Conservation (phyloP, 2,113 vertebrate species). For the Urocynchramus pylzowi region DNA sequence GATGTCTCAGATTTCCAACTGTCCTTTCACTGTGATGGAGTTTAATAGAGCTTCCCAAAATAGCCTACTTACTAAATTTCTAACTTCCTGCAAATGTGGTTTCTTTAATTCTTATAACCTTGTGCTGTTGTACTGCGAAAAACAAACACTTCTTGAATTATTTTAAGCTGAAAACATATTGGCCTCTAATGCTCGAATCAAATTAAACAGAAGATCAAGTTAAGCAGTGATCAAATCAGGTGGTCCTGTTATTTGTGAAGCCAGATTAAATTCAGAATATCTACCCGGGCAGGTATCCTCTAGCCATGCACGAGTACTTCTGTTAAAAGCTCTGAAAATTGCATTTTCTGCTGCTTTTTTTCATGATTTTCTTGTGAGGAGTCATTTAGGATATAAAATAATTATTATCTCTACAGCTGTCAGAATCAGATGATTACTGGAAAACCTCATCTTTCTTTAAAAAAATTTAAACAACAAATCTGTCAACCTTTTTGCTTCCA, state of each 20-base stretch:
- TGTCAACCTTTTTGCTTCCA: neutral
- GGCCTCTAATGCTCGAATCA: neutral
- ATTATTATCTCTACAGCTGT: neutral
- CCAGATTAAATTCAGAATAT: neutral
- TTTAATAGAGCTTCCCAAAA: conserved; percentile 5
- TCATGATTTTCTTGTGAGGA: neutral
- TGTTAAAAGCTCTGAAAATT: neutral
- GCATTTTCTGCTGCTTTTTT: neutral
- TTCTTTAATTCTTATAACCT: conserved; percentile 40
- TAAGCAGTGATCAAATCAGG: neutral
- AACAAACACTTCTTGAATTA: conserved; percentile 13
- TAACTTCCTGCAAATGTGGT: neutral
- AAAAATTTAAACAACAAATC: neutral
- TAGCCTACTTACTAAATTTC: neutral
- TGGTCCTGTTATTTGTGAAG: neutral
- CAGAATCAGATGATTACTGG: neutral
- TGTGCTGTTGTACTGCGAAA: neutral
- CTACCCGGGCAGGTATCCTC: neutral
- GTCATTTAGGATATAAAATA: neutral
- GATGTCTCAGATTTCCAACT: conserved; percentile 9
- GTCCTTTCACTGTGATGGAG: neutral
- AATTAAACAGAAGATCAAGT: conserved; percentile 28
- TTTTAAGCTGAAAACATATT: conserved; percentile 41
- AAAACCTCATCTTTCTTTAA: neutral
- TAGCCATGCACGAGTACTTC: neutral